Conservation (phyloP, 2,797 vertebrate species). For the Ctenochaetus hawaiiensis region DNA sequence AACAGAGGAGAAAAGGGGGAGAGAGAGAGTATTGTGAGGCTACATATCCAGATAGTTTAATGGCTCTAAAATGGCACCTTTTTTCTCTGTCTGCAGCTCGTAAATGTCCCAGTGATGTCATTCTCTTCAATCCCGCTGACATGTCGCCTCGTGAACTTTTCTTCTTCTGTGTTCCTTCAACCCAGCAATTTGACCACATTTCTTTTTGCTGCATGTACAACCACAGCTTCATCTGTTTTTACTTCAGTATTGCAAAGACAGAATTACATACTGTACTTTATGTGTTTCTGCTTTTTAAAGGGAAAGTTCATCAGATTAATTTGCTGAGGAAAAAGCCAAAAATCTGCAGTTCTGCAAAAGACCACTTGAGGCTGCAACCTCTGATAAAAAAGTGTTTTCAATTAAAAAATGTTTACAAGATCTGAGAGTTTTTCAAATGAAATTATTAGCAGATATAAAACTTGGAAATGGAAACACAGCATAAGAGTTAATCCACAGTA, state of each 20-base stretch:
- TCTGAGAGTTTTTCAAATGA: no score
- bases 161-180: neutral
- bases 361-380: no score
- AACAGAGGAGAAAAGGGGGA: conserved; percentile 1
- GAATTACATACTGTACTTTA: neutral
- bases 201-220: conserved; percentile 7
- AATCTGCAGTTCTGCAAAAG: no score
- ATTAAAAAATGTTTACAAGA: no score
- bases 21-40: neutral
- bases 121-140: conserved; percentile 18
- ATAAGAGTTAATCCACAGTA: neutral
- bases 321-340: neutral
- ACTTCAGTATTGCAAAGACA: neutral
- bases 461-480: neutral
- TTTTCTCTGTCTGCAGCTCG: conserved; percentile 34
- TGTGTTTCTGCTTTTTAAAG: conserved; percentile 9
- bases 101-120: conserved; percentile 34
- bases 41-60: conserved; percentile 53
- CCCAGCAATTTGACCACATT: conserved; percentile 19
- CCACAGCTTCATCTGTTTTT: neutral
- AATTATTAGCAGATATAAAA: no score
- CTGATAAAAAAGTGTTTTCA: no score
- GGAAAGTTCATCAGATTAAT: neutral
- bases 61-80: conserved; percentile 54
- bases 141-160: neutral